These are phyloP conservation scores for Lepus americanus DNA, from an alignment of 2,113 vertebrate species.

Conservation along the genomic window DNA sequence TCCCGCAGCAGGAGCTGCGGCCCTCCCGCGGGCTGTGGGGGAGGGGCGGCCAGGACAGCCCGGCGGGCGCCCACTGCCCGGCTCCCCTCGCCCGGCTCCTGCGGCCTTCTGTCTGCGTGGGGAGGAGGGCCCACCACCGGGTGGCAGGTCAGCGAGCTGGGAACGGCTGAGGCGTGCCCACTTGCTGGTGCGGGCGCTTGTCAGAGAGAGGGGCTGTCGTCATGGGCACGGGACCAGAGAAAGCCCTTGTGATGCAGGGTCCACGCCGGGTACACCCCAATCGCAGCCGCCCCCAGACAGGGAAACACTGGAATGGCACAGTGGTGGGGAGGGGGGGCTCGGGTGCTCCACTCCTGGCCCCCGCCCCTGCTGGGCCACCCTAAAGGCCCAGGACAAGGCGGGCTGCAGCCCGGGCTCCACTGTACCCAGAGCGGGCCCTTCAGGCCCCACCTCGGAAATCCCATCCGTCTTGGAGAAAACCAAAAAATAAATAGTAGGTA, in stretches of 20 bases:
- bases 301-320: constrained; percentile 75
- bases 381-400: constrained; percentile 81
- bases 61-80: background rate
- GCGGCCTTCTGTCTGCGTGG: background rate
- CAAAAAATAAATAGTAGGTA: constrained; percentile 90
- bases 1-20: background rate
- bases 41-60: background rate
- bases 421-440: constrained; percentile 85
- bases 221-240: constrained; percentile 68
- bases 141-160: constrained; percentile 70
- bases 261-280: background rate
- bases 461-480: constrained; percentile 76
- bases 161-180: constrained; percentile 73
- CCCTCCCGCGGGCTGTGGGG: background rate
- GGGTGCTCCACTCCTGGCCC: background rate
- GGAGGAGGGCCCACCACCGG: constrained; percentile 14
- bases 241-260: constrained; percentile 78
- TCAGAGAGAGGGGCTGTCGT: constrained; percentile 49
- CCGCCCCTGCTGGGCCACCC: background rate
- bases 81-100: background rate
- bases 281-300: background rate
- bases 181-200: constrained; percentile 74
- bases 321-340: background rate
- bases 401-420: constrained; percentile 77
- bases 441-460: constrained; percentile 83